Conservation (phyloP, 2,797 vertebrate genomes). For the Gymnothorax javanicus region DNA sequence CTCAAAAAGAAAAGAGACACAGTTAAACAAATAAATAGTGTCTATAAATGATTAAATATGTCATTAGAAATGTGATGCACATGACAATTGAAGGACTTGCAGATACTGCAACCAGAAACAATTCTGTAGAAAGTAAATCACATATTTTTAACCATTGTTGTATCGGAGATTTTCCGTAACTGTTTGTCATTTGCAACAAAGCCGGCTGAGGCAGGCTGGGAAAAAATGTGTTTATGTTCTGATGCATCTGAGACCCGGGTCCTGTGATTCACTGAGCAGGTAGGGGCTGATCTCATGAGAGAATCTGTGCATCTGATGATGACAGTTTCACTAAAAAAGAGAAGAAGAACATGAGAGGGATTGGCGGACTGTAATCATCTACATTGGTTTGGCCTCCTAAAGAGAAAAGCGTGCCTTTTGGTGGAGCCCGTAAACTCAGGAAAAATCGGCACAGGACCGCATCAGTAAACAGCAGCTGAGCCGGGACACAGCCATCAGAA, state of each 20-base stretch:
- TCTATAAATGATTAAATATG: background rate
- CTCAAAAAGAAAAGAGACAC: background rate
- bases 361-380: background rate
- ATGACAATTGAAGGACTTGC: background rate
- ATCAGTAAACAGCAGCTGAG: background rate
- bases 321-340: background rate
- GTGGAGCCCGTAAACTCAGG: background rate
- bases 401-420: background rate
- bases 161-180: background rate
- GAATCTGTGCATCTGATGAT: background rate
- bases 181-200: background rate
- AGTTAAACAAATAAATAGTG: background rate
- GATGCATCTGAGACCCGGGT: background rate
- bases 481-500: no score
- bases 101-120: background rate
- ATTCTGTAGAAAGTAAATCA: background rate
- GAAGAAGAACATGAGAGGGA: background rate
- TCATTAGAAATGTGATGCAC: no score
- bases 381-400: background rate
- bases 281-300: background rate
- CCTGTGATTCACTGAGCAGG: background rate
- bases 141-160: background rate
- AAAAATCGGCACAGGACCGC: background rate
- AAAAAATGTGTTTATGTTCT: background rate
- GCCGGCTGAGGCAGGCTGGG: background rate